A percentile compares a stretch with the other conserved stretches of the same genome.
Conservation (phyloP, 1,140 invertebrate genomes). For the Anastrepha obliqua region DNA sequence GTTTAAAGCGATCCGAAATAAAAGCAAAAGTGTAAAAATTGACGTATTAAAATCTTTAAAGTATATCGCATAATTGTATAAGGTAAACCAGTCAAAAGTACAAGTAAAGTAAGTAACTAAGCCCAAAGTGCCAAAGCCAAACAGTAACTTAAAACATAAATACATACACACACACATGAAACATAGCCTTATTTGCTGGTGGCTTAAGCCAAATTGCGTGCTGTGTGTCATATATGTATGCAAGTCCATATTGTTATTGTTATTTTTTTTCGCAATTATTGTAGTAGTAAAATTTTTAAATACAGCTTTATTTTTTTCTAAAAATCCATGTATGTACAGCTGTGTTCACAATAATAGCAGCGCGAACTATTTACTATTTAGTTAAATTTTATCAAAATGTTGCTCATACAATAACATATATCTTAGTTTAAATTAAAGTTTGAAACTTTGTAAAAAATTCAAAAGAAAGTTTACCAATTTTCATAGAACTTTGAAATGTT, state of each 20-base stretch:
- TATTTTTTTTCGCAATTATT: neutral
- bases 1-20: neutral
- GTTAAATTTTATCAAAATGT: no score
- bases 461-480: no score
- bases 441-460: no score
- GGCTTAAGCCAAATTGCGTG: slow-evolving; percentile 1
- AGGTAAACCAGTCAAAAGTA: neutral
- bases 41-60: neutral
- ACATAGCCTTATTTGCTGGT: neutral
- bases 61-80: neutral
- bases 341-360: no score
- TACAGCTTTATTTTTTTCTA: neutral
- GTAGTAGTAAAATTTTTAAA: neutral
- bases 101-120: slow-evolving; percentile 1
- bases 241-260: neutral
- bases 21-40: neutral
- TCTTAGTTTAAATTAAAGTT: no score
- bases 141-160: no score
- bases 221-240: neutral
- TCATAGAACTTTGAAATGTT: no score
- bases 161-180: neutral
- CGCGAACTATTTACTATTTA: no score
- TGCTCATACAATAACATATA: no score
- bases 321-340: no score
- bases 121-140: neutral